Evolutionary conservation across 2,797 vertebrate species (phyloP).

Genomic region (Bradypus variegatus): DNA sequence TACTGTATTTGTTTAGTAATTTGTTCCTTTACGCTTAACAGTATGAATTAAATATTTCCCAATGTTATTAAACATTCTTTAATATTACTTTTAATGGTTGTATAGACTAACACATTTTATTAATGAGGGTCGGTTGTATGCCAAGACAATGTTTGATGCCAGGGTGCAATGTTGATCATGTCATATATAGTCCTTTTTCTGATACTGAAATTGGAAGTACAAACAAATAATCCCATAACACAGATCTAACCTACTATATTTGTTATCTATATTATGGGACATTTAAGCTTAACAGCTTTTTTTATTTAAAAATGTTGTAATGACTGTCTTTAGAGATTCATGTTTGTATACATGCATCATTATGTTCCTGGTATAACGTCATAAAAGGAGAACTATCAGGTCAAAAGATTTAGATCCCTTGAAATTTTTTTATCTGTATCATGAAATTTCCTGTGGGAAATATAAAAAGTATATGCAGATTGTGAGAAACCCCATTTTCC

Average conservation of each 20-base stretch:
- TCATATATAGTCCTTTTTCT: background rate
- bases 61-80: background rate
- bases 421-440: background rate
- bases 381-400: background rate
- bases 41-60: background rate
- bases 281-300: background rate
- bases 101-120: background rate
- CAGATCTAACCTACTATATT: background rate
- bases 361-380: background rate
- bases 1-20: background rate
- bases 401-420: background rate
- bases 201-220: background rate
- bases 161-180: background rate
- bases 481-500: background rate
- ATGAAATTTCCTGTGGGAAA: background rate
- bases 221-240: background rate
- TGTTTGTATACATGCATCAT: background rate
- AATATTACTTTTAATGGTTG: background rate
- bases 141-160: background rate
- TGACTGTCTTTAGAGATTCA: background rate
- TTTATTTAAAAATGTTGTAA: background rate
- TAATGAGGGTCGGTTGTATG: background rate
- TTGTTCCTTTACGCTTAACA: background rate
- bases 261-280: background rate
- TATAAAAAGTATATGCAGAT: background rate